Evolutionary conservation across 2,113 vertebrate genomes (phyloP).

Genomic region (Sapayoa aenigma): DNA sequence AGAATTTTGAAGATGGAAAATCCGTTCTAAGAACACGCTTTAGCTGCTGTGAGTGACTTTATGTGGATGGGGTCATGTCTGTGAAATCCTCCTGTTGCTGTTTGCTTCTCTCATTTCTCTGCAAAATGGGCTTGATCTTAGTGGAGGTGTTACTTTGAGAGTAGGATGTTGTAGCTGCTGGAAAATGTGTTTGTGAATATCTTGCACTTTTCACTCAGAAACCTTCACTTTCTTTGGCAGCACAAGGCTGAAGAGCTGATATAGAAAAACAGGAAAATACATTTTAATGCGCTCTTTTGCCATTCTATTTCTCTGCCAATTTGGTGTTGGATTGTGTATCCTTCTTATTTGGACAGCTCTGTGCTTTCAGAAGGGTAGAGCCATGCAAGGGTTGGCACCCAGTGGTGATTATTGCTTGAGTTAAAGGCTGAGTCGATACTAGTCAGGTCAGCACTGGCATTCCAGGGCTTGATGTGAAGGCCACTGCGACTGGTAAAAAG

Average conservation of each 20-base stretch:
- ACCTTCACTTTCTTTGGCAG: not conserved
- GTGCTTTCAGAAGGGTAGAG: not conserved
- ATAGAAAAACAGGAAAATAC: not conserved
- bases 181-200: not conserved
- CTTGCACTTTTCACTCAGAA: not conserved
- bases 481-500: rapidly evolving
- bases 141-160: not conserved
- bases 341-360: rapidly evolving
- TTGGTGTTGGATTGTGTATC: rapidly evolving
- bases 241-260: not conserved
- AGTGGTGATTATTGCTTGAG: not conserved
- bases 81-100: not conserved
- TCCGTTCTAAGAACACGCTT: not conserved
- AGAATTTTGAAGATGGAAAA: not conserved
- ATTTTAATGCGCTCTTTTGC: not conserved
- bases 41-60: not conserved
- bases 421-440: not conserved
- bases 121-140: not conserved
- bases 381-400: rapidly evolving
- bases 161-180: not conserved
- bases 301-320: not conserved
- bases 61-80: not conserved
- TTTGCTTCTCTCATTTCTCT: not conserved
- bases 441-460: not conserved
- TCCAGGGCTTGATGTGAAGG: not conserved